phyloP scores from a whole-genome alignment of 2,888 invertebrate genomes.

The Cinara cedri region DNA sequence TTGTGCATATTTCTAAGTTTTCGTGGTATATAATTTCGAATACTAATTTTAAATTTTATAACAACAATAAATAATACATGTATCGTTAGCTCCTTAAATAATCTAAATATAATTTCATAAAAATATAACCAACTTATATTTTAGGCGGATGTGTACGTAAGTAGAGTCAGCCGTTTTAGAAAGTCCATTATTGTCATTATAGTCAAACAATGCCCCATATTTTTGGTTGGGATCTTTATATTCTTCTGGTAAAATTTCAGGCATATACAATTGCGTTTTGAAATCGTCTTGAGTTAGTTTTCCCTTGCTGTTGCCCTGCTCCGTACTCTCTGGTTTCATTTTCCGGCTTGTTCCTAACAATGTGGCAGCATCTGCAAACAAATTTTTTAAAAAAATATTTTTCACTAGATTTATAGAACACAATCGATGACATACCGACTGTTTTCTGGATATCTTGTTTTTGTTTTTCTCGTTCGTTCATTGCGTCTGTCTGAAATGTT shows the following conservation, averaged over 20 bases:
- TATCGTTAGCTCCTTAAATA: no score
- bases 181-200: constrained; percentile 58
- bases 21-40: no score
- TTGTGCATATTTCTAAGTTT: no score
- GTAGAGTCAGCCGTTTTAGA: constrained; percentile 71
- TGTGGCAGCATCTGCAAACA: constrained; percentile 34
- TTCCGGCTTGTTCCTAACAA: constrained; percentile 50
- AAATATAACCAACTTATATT: constrained; percentile 69
- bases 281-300: constrained; percentile 31
- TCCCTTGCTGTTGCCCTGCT: background rate
- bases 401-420: background rate
- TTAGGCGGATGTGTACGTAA: constrained; percentile 79
- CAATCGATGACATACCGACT: constrained; percentile 30
- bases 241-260: constrained; percentile 4
- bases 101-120: no score
- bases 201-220: no score
- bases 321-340: background rate
- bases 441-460: constrained; percentile 30
- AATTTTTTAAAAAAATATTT: background rate
- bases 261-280: constrained; percentile 12
- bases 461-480: background rate
- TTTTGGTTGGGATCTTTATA: background rate
- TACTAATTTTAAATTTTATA: no score
- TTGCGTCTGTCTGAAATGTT: constrained; percentile 35
- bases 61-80: no score